Evolutionary conservation across 1,140 invertebrate genomes (phyloP).

Genomic region (Drosophila melanogaster): DNA sequence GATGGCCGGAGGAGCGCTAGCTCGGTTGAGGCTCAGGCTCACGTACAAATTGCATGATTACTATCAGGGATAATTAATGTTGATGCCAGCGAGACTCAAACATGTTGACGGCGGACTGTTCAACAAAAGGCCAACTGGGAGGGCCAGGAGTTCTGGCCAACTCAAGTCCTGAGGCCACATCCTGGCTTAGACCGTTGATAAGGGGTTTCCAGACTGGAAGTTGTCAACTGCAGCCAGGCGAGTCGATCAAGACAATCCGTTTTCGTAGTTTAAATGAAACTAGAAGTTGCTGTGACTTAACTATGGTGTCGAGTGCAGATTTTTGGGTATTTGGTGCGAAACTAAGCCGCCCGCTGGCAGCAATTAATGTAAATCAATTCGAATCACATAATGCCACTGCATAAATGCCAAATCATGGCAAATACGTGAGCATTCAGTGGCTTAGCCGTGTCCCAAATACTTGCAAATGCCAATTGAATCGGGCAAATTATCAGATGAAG

Average conservation of each 20-base stretch:
- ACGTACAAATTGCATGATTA: conserved; percentile 59
- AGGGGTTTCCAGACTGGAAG: conserved; percentile 8
- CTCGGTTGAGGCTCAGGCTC: conserved; percentile 27
- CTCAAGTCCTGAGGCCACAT: conserved; percentile 23
- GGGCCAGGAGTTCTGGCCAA: conserved; percentile 4
- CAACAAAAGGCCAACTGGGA: conserved; percentile 29
- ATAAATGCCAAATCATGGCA: conserved; percentile 51
- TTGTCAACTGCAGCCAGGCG: conserved; percentile 39
- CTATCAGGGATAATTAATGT: conserved; percentile 66
- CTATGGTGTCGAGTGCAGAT: conserved; percentile 10
- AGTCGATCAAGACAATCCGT: conserved; percentile 22
- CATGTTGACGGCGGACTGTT: conserved; percentile 21
- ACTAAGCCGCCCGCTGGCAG: conserved; percentile 8
- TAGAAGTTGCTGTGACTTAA: conserved; percentile 12
- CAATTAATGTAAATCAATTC: conserved; percentile 33
- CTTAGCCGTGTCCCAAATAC: conserved; percentile 37
- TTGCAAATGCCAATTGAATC: conserved; percentile 42
- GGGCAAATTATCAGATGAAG: conserved; percentile 27
- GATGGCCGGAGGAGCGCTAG: conserved; percentile 34
- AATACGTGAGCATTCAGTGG: conserved; percentile 36
- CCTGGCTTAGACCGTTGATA: conserved; percentile 32
- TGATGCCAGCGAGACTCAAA: conserved; percentile 41
- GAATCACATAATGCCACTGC: conserved; percentile 42
- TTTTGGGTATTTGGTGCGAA: not conserved
- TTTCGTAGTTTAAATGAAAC: conserved; percentile 30